Conservation (phyloP, 2,888 invertebrate genomes). For the Ernsta delagoae region DNA sequence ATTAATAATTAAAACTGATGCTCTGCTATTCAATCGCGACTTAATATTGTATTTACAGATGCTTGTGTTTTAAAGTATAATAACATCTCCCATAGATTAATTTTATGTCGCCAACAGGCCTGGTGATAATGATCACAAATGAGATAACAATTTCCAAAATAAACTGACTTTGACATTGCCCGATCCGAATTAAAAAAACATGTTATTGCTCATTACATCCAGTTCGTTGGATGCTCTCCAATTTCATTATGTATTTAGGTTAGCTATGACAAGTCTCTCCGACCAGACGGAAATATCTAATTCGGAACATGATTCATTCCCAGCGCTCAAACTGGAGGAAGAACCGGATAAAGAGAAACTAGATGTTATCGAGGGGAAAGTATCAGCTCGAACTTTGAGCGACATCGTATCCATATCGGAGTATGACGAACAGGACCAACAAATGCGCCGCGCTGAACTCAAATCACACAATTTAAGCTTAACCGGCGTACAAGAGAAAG, state of each 20-base stretch:
- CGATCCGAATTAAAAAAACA: constrained; percentile 16
- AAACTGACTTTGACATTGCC: constrained; percentile 32
- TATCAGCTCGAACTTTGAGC: constrained; percentile 88
- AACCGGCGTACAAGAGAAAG: constrained; percentile 50
- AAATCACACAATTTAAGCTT: constrained; percentile 63
- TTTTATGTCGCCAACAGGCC: not conserved
- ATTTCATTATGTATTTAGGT: constrained; percentile 41
- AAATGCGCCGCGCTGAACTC: constrained; percentile 80
- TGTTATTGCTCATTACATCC: constrained; percentile 22
- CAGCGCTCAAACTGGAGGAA: constrained; percentile 86
- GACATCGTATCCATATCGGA: constrained; percentile 90
- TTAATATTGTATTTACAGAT: no score
- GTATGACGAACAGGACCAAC: constrained; percentile 87
- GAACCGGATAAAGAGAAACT: constrained; percentile 80
- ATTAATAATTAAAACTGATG: no score
- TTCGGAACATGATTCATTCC: constrained; percentile 50
- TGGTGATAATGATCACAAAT: not conserved
- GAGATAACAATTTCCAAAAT: constrained; percentile 8
- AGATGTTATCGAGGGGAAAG: constrained; percentile 75
- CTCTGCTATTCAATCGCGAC: no score
- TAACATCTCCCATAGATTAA: not conserved
- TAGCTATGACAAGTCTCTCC: constrained; percentile 29
- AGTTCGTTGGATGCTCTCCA: constrained; percentile 41
- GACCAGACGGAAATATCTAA: constrained; percentile 41
- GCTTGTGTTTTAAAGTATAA: no score